phyloP scores from a whole-genome alignment of 2,113 vertebrate species.

The Sorex fumeus region DNA sequence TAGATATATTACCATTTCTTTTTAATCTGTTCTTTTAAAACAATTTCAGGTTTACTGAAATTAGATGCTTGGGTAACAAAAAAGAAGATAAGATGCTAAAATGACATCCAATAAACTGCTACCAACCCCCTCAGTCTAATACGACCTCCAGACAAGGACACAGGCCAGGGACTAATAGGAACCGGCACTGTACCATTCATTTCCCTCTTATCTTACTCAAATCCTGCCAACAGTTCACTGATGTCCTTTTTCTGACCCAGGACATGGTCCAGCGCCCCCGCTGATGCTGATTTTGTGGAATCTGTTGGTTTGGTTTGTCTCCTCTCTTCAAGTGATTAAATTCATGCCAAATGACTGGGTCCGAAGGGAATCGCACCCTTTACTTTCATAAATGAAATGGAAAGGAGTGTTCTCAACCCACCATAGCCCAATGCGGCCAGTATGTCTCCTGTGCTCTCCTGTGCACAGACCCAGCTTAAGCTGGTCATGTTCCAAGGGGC shows the following conservation, averaged over 20 bases:
- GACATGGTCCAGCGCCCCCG: neutral
- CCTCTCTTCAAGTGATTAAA: neutral
- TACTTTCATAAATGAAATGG: too few species aligned
- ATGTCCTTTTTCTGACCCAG: neutral
- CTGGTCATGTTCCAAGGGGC: too few species aligned
- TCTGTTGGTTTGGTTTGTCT: conserved; percentile 8
- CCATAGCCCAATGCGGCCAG: too few species aligned
- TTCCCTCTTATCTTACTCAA: neutral
- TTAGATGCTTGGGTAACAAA: neutral
- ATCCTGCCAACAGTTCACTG: conserved; percentile 2
- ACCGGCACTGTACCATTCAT: neutral
- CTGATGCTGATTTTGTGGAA: neutral
- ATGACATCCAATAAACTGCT: conserved; percentile 37
- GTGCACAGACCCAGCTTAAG: too few species aligned
- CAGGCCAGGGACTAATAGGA: neutral
- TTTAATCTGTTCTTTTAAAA: conserved; percentile 16
- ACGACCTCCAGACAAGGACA: neutral
- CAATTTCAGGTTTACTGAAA: conserved; percentile 19
- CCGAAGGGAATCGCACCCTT: too few species aligned
- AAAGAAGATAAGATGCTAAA: neutral
- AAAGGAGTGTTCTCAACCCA: too few species aligned
- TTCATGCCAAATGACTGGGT: neutral
- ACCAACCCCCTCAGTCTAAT: neutral
- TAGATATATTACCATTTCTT: neutral
- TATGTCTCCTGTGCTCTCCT: too few species aligned